phyloP scores from a whole-genome alignment of 2,113 vertebrate genomes.

The Carettochelys insculpta region DNA sequence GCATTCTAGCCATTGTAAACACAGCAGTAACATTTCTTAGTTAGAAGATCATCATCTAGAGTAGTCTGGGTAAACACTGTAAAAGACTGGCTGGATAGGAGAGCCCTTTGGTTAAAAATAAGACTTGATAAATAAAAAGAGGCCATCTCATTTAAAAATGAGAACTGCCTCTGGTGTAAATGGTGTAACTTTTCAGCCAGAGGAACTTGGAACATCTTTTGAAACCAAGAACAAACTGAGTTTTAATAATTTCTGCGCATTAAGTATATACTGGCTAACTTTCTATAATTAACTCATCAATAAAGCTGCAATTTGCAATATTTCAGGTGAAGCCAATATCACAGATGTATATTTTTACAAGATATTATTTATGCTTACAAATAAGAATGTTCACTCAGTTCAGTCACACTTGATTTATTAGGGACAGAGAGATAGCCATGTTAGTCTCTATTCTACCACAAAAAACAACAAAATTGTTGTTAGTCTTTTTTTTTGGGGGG shows the following conservation, averaged over 20 bases:
- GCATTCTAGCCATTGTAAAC: not conserved
- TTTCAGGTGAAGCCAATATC: constrained; percentile 5
- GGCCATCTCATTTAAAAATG: not conserved
- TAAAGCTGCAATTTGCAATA: not conserved
- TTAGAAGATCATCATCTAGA: not conserved
- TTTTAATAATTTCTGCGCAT: constrained; percentile 51
- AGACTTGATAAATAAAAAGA: constrained; percentile 2
- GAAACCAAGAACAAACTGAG: constrained; percentile 18
- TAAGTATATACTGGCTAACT: not conserved
- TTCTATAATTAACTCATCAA: not conserved
- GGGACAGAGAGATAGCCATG: too few relatives aligned
- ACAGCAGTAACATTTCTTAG: not conserved
- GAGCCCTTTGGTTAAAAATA: not conserved
- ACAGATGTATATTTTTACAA: not conserved
- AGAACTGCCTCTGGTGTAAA: not conserved
- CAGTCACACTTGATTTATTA: constrained; percentile 34
- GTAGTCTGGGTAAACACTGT: not conserved
- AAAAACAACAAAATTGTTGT: too few relatives aligned
- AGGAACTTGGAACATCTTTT: not conserved
- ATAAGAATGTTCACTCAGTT: not conserved
- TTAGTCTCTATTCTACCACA: too few relatives aligned
- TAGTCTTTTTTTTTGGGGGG: too few relatives aligned
- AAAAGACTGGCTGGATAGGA: not conserved
- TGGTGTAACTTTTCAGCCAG: not conserved
- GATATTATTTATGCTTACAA: constrained; percentile 23